A percentile compares a stretch with the other conserved stretches of the same genome.
phyloP scores from a whole-genome alignment of 2,888 invertebrate genomes.

The Protonemura montana region DNA sequence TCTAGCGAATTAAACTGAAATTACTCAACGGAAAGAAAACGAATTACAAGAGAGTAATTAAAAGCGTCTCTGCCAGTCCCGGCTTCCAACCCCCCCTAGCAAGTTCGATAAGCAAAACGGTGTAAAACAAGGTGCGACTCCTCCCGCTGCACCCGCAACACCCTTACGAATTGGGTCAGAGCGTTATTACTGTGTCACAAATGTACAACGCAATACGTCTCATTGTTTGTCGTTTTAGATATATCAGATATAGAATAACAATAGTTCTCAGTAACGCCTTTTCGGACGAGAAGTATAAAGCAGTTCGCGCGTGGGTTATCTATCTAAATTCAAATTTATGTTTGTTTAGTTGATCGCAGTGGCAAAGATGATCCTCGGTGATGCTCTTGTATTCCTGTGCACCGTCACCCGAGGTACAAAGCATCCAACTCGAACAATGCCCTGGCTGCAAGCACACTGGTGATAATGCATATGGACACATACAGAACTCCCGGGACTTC shows the following conservation, averaged over 20 bases:
- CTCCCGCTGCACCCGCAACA: not conserved
- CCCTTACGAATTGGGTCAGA: not conserved
- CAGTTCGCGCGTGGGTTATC: not conserved
- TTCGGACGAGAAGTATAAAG: not conserved
- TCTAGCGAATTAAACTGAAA: too few relatives aligned
- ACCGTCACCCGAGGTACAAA: not conserved
- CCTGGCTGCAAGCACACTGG: not conserved
- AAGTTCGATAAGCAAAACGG: not conserved
- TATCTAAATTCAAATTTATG: constrained; percentile 7
- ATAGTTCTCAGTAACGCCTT: not conserved
- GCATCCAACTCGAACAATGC: not conserved
- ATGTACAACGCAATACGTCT: not conserved
- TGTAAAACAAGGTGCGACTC: not conserved
- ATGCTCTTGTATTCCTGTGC: not conserved
- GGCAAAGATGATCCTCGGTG: not conserved
- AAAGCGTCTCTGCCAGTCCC: too few relatives aligned
- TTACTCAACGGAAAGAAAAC: too few relatives aligned
- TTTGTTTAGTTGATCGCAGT: not conserved
- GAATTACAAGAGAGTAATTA: too few relatives aligned
- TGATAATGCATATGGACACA: not conserved
- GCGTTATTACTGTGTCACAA: not conserved
- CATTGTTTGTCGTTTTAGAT: not conserved
- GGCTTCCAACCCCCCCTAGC: not conserved
- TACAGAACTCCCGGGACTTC: not conserved
- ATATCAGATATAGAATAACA: not conserved